phyloP scores from a whole-genome alignment of 2,113 vertebrate genomes.

The Sarotherodon lohbergeri region DNA sequence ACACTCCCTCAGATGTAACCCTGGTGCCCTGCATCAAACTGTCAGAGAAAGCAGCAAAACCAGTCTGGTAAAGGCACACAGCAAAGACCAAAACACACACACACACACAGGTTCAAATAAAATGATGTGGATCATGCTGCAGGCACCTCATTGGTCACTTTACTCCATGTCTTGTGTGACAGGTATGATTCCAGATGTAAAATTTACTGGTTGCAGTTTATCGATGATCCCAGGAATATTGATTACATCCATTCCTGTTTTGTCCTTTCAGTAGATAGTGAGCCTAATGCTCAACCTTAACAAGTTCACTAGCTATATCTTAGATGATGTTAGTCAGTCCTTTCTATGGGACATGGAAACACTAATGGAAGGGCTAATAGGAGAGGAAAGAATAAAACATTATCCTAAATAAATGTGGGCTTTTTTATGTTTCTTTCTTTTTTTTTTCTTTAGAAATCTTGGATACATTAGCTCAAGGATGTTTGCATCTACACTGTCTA shows the following conservation, averaged over 20 bases:
- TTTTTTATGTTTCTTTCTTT: not conserved
- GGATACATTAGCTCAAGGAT: not conserved
- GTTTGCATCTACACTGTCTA: not conserved
- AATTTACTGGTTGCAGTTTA: not conserved
- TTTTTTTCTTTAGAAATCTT: not conserved
- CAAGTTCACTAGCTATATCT: not conserved
- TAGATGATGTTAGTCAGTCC: not conserved
- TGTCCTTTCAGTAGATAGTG: not conserved
- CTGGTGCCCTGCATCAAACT: conserved; percentile 57
- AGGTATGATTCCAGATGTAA: not conserved
- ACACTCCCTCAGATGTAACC: conserved; percentile 57
- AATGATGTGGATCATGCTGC: not conserved
- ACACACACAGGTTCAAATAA: not conserved
- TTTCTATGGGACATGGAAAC: not conserved
- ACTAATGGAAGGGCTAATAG: not conserved
- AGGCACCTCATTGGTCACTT: not conserved
- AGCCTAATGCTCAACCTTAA: not conserved
- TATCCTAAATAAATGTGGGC: not conserved
- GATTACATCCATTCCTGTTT: not conserved
- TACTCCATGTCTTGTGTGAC: not conserved
- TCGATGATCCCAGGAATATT: not conserved
- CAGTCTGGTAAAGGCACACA: conserved; percentile 12
- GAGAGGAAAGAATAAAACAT: not conserved
- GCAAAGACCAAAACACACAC: not conserved
- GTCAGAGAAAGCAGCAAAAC: conserved; percentile 24